Evolutionary conservation across 2,797 vertebrate species (phyloP), one percentile per base, ranked within the genome.

Genomic region (Lagocephalus sceleratus): DNA sequence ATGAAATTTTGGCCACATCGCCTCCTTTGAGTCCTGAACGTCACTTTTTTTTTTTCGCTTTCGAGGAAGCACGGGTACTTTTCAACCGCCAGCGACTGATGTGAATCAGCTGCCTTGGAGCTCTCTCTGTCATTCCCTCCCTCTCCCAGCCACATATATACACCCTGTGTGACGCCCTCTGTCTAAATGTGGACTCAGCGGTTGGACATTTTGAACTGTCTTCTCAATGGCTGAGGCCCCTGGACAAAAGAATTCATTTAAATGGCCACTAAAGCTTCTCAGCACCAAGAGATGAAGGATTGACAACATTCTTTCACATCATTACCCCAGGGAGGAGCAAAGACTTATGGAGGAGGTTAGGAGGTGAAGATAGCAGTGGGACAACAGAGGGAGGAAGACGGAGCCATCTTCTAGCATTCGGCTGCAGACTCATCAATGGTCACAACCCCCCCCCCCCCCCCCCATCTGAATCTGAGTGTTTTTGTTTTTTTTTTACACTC

Each of bases 241-340:
- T 15, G 85, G 75, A 91, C 90, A 91, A 92, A 89, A 85, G 86
- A 86, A 78, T 85, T 88, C 58, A 89, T 91, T 90, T 90, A 90
- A 91, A 91, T 90, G 88, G 79, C 87, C 82, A 87, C 88, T 88
- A 88, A 89, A 87, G 85, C 87, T 79, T 90, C 90, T 90, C 87
- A 88, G 79, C 59, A 11, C 46, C 20, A 17, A 71, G 81, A 85
- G 71, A 83, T 75, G 73, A 83, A 81, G 89, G 91, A 90, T 90
- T 83, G 85, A 89, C 88, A 85, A 89, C 91, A 92, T 92, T 92
- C 90, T 91, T 91, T 91, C 90, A 91, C 90, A 90, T 92, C 90
- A 91, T 91, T 91, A 91, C 82, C 60, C 73, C 23, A 79, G 76
- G 76, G 84, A 87, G 84, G 79, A 83, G 84, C 52, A 58, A 60